Conservation (phyloP, 2,888 invertebrate species). For the Pyrrhia umbra region DNA sequence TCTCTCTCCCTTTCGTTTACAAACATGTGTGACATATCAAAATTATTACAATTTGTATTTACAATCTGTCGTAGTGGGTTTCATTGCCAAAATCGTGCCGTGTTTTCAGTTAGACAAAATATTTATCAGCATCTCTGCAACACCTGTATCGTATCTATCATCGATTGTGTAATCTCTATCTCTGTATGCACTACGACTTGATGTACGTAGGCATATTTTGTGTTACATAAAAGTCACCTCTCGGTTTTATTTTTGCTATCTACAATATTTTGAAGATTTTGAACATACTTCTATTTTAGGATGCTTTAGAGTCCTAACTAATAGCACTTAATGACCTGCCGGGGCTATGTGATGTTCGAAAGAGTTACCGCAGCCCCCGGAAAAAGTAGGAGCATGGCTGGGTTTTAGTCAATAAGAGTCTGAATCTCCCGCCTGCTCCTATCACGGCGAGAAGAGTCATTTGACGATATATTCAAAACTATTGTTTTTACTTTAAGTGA, state of each 20-base stretch:
- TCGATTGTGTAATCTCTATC: slow-evolving; percentile 43
- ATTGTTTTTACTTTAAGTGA: too few species aligned
- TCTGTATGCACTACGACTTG: slow-evolving; percentile 19
- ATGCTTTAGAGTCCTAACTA: too few species aligned
- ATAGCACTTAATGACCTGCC: not conserved
- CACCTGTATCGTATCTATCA: slow-evolving; percentile 58
- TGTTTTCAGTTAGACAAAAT: slow-evolving; percentile 44
- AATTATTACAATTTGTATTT: slow-evolving; percentile 50
- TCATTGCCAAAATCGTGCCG: slow-evolving; percentile 57
- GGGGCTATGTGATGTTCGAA: too few species aligned
- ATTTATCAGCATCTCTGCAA: slow-evolving; percentile 50
- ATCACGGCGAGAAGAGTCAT: too few species aligned
- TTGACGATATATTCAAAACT: too few species aligned
- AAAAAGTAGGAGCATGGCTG: too few species aligned
- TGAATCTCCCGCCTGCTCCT: too few species aligned
- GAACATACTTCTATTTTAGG: not conserved
- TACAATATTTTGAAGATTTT: slow-evolving; percentile 15
- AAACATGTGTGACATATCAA: slow-evolving; percentile 31
- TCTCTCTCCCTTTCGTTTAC: slow-evolving; percentile 38
- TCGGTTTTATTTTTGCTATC: slow-evolving; percentile 21
- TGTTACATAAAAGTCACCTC: slow-evolving; percentile 35
- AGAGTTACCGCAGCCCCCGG: too few species aligned
- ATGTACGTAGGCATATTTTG: slow-evolving; percentile 18
- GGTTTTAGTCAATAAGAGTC: too few species aligned
- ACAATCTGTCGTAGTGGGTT: slow-evolving; percentile 40